Evolutionary conservation across 2,888 invertebrate genomes (phyloP).

Genomic region (Noctua comes): DNA sequence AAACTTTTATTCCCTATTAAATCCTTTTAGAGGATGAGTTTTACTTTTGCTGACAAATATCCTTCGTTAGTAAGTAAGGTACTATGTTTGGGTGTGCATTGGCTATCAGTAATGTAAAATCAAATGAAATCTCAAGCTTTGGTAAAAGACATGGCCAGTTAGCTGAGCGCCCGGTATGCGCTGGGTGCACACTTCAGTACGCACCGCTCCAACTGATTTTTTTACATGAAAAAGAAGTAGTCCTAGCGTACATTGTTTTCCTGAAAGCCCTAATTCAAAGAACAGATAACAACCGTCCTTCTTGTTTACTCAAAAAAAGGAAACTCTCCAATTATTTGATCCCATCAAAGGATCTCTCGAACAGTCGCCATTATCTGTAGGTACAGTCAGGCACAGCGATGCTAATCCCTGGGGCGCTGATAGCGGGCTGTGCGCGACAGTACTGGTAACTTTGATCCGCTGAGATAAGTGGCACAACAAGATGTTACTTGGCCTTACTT

Average conservation of each 20-base stretch:
- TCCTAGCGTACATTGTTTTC: neutral
- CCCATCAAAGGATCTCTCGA: constrained; percentile 35
- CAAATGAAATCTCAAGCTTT: neutral
- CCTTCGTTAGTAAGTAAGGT: neutral
- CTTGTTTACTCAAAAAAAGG: constrained; percentile 27
- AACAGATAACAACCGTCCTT: constrained; percentile 1
- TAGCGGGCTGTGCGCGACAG: constrained; percentile 35
- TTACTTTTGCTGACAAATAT: too few relatives aligned
- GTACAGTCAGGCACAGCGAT: constrained; percentile 39
- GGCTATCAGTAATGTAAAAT: fast-evolving
- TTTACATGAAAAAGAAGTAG: neutral
- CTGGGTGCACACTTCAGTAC: neutral
- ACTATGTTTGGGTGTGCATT: neutral
- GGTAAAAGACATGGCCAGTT: neutral
- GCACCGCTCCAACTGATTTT: neutral
- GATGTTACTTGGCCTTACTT: constrained; percentile 46
- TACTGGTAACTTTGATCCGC: constrained; percentile 53
- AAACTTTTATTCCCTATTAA: neutral
- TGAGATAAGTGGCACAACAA: constrained; percentile 41
- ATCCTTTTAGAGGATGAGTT: neutral
- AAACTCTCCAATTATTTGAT: constrained; percentile 42
- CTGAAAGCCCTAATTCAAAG: neutral
- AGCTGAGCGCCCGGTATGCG: neutral
- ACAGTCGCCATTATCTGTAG: constrained; percentile 41
- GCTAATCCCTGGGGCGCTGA: constrained; percentile 46